Base-by-base conservation (phyloP, 2,113 vertebrate genomes). In the Grammomys dolichurus region DNA sequence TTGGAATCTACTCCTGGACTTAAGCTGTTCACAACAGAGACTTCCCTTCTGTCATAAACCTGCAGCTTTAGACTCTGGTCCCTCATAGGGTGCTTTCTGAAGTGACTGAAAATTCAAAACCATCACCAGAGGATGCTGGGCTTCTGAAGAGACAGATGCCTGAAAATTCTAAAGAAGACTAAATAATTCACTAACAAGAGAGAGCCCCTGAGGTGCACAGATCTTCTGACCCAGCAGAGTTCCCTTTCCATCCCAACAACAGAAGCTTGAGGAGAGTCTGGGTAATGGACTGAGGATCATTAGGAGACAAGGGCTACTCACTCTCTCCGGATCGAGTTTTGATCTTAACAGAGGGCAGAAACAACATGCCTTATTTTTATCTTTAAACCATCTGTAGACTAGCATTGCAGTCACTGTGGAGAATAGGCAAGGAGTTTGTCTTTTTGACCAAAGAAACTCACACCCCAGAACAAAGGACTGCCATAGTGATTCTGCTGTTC, bases 391-490 rank as follows among this genome's bases (percentile, higher is more conserved):
- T 85, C 87, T 70, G 69, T 43, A 90, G 72, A 60, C 31, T 58
- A 81, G 75, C n/a, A 90, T 95, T 85, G 43, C 80, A 88, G 1
- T n/a, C 69, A 51, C 75, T 92, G 48, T 40, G 75, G 54, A 91
- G 87, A 95, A 54, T 0, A 0, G 36, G 7, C 14, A 31, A 84
- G n/a, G 69, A 48, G 17, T 73, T 69, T 90, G 60, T 93, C 84
- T 63, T 80, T 96, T 77, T 89, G 63, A 77, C 94, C 70, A 63
- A 81, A 93, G 51, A 70, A 87, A 82, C 22, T 76, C 89, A 82
- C 20, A 85, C 26, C 78, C 6, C 63, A 80, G 86, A 97, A 96
- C 65, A 90, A 91, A 95, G 86, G 70, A 82, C 89, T 46, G 31
- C 63, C 65, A 69, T 90, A 82, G 78, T 54, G 54, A 54, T 75